Conservation (phyloP, 2,797 vertebrate species). For the Dendrocincla tyrannina region DNA sequence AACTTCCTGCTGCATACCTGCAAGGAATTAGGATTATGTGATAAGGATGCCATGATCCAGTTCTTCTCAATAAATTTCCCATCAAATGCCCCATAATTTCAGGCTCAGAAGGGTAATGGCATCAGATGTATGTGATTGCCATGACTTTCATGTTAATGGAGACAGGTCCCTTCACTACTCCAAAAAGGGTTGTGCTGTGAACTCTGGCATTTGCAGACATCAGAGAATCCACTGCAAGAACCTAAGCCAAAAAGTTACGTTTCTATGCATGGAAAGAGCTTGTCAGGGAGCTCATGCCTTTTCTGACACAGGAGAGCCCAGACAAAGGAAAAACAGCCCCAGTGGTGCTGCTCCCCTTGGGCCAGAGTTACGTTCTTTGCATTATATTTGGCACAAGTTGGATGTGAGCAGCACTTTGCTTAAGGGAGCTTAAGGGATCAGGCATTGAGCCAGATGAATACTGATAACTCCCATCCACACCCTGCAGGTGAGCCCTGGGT, state of each 20-base stretch:
- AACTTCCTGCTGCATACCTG: not conserved
- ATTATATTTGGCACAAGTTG: not conserved
- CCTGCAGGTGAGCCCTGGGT: slow-evolving; percentile 34
- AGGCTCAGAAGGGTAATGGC: not conserved
- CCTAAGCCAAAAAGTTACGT: not conserved
- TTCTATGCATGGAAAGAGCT: not conserved
- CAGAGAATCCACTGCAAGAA: not conserved
- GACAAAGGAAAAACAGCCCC: not conserved
- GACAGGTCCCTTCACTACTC: not conserved
- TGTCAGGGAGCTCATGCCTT: not conserved
- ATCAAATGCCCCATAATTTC: not conserved
- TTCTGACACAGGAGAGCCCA: not conserved
- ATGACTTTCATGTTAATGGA: not conserved
- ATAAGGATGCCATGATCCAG: not conserved
- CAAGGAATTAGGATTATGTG: not conserved
- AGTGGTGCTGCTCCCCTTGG: not conserved
- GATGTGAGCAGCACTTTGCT: not conserved
- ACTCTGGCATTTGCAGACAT: not conserved
- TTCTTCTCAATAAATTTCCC: not conserved
- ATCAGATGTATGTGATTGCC: not conserved
- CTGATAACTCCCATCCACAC: not conserved
- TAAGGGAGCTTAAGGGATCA: not conserved
- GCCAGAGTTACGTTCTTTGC: not conserved
- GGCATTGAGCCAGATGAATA: not conserved
- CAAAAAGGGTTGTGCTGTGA: not conserved